Base-by-base conservation (phyloP, 1,140 invertebrate genomes). In the Trichomalopsis sarcophagae region DNA sequence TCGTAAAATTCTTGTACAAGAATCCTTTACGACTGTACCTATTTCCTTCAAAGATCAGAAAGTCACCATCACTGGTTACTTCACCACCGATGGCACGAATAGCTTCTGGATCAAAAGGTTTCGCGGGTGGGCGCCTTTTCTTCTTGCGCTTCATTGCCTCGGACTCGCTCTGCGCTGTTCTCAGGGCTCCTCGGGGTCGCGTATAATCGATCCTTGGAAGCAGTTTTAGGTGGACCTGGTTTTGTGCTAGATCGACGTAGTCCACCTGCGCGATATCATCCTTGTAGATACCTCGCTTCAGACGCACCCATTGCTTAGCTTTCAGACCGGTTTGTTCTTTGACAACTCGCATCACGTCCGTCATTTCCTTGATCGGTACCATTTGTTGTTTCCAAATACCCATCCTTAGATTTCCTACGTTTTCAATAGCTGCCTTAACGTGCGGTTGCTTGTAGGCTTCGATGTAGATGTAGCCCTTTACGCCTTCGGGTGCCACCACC, bases 341-440 rank as follows among this genome's bases (percentile, higher is more conserved):
- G 0, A 99, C 97, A 0, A 99, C 98, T 87, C 97, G 95, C 3
- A 99, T 91, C 0, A 99, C 98, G 94, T 99, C 99, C 0, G 98
- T 99, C 99, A 99, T 99, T 94, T 99, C 99, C 91, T 98, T 98
- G 84, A 99, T 99, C 0, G 99, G 98, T 9, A 99, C 99, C 99
- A 99, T 99, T 94, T 96, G 96, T 90, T 99, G 98, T 89, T 97
- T 97, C 95, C 97, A 99, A 82, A 96, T 95, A 71, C 98, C 98
- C 94, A 98, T 96, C 87, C 96, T 93, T 0, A 99, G 94, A 89
- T 97, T 98, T 1, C 97, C 96, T 21, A 99, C 96, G 89, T 98
- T 98, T 82, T 98, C 96, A 85, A 99, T 99, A 0, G 97, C 97
- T 23, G 97, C 95, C 92, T 99, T 99, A 0, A 99, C 98, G 92